These are phyloP conservation scores for Andricus curvator DNA, from an alignment of 2,888 invertebrate genomes.

Conservation along the genomic window DNA sequence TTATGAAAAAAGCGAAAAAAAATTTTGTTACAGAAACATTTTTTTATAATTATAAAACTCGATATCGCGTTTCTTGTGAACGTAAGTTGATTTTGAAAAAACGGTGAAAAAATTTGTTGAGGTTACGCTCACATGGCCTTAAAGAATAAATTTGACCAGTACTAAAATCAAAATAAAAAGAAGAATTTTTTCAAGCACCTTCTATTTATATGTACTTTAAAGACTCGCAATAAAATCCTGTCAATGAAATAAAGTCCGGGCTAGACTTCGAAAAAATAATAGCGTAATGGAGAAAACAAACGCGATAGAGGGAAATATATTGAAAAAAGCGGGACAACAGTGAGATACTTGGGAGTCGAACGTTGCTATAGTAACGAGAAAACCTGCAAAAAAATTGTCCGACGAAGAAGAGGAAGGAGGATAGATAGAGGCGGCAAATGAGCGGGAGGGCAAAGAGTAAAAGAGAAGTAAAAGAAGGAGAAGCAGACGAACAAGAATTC, in stretches of 20 bases:
- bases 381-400: conserved; percentile 74
- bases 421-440: conserved; percentile 47
- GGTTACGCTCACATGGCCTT: too few relatives aligned
- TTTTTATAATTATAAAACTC: too few relatives aligned
- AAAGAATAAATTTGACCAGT: too few relatives aligned
- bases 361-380: conserved; percentile 72
- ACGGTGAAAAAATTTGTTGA: too few relatives aligned
- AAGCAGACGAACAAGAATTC: conserved; percentile 41
- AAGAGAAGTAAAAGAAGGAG: conserved; percentile 35
- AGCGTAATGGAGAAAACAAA: conserved; percentile 58
- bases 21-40: too few relatives aligned
- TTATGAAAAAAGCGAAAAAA: too few relatives aligned
- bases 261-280: conserved; percentile 59
- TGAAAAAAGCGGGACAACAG: conserved; percentile 50
- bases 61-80: too few relatives aligned
- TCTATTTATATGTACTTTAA: neutral
- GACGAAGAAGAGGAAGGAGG: conserved; percentile 50
- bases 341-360: conserved; percentile 61
- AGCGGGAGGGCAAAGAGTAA: conserved; percentile 41
- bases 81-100: too few relatives aligned
- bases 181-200: neutral
- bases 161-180: neutral
- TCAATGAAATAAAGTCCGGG: conserved; percentile 45
- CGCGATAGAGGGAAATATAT: conserved; percentile 49
- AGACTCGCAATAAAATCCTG: conserved; percentile 23